phyloP scores from a whole-genome alignment of 1,140 invertebrate species.

The Trigoniulus corallinus region DNA sequence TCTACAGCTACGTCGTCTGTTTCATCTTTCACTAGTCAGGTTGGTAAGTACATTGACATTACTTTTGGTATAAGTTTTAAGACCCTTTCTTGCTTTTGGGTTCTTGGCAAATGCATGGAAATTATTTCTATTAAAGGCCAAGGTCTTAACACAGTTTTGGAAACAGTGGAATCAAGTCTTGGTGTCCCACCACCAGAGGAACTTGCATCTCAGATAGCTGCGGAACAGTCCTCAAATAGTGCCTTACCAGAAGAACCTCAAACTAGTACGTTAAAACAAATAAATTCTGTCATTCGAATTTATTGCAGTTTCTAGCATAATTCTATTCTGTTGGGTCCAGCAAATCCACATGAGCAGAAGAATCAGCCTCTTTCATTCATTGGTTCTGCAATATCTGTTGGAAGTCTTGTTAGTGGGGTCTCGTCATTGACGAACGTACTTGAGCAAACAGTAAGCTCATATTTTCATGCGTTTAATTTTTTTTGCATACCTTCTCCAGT shows the following conservation, averaged over 20 bases:
- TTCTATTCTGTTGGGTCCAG: not conserved
- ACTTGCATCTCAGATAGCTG: conserved; percentile 31
- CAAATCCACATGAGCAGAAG: conserved; percentile 20
- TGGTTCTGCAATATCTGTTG: conserved; percentile 10
- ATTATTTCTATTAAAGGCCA: conserved; percentile 29
- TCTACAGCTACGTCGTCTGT: conserved; percentile 52
- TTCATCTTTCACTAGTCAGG: conserved; percentile 52
- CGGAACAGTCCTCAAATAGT: not conserved
- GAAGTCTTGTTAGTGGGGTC: conserved; percentile 20
- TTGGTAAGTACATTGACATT: conserved; percentile 29
- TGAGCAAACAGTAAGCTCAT: conserved; percentile 18
- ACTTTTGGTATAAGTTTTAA: not conserved
- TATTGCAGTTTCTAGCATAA: not conserved
- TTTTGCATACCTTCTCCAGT: not conserved
- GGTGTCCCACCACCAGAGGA: conserved; percentile 58
- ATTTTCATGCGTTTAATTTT: not conserved
- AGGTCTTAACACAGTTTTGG: conserved; percentile 51
- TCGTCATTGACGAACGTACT: conserved; percentile 22
- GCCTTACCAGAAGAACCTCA: not conserved
- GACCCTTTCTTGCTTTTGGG: not conserved
- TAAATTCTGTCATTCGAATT: not conserved
- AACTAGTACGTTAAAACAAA: not conserved
- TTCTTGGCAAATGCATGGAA: not conserved
- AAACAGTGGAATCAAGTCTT: conserved; percentile 43
- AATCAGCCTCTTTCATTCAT: no score